A percentile compares a stretch with the other conserved stretches of the same genome.
phyloP scores from a whole-genome alignment of 2,113 vertebrate genomes.

The Motacilla tschutschensis region DNA sequence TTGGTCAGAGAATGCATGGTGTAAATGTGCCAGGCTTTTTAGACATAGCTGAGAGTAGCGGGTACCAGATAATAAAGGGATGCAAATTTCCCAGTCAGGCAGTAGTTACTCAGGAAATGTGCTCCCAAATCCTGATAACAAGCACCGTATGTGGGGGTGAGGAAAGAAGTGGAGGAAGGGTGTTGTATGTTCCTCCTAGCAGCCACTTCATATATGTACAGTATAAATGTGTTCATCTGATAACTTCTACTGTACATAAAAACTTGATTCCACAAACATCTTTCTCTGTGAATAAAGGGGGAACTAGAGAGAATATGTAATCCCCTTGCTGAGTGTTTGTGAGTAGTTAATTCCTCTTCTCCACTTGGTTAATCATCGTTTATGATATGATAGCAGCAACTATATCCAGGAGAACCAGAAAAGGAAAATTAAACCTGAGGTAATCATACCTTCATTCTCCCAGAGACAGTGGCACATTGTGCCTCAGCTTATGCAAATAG shows the following conservation, averaged over 20 bases:
- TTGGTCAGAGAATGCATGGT: background rate
- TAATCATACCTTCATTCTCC: background rate
- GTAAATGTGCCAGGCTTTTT: background rate
- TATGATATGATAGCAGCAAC: background rate
- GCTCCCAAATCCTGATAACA: slow-evolving; percentile 26
- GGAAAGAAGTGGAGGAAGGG: slow-evolving; percentile 48
- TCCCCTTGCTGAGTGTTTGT: background rate
- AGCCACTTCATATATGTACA: background rate
- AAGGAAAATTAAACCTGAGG: background rate
- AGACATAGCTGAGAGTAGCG: background rate
- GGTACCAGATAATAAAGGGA: slow-evolving; percentile 43
- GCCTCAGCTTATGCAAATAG: background rate
- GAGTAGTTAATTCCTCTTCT: slow-evolving; percentile 5
- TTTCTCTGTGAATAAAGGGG: background rate
- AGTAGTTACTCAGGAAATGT: slow-evolving; percentile 41
- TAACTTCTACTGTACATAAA: background rate
- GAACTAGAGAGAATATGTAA: background rate
- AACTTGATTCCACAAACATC: background rate
- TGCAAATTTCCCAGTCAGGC: slow-evolving; percentile 6
- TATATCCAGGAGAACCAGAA: background rate
- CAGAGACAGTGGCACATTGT: background rate
- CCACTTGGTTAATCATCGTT: background rate
- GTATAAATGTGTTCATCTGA: slow-evolving; percentile 1
- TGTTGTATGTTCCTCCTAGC: slow-evolving; percentile 44
- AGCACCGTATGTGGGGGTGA: background rate